phyloP scores from a whole-genome alignment of 2,888 invertebrate genomes.

The Cheilosia variabilis region DNA sequence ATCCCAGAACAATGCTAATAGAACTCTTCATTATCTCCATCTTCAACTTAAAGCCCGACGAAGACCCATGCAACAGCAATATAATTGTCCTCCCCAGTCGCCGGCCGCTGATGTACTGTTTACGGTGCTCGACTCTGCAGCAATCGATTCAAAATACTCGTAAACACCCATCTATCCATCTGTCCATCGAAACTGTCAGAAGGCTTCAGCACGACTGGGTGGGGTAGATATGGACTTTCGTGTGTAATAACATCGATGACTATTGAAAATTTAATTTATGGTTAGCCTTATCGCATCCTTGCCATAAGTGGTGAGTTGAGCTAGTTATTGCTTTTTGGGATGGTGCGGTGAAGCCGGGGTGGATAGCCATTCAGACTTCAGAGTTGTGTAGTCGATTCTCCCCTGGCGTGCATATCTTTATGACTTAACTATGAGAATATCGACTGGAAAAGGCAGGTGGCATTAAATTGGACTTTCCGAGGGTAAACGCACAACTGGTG shows the following conservation, averaged over 20 bases:
- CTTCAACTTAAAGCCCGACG: no score
- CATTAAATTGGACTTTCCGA: constrained; percentile 33
- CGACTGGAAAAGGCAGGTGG: constrained; percentile 44
- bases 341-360: background rate
- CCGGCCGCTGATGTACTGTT: no score
- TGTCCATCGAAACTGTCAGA: background rate
- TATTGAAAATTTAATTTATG: constrained; percentile 49
- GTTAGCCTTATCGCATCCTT: constrained; percentile 37
- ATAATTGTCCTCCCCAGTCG: no score
- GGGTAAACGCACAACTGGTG: background rate
- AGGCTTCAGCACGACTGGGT: background rate
- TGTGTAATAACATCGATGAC: constrained; percentile 29
- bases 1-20: no score
- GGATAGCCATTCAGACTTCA: background rate
- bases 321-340: constrained; percentile 7
- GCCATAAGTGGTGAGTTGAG: constrained; percentile 1
- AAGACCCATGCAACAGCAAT: no score
- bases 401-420: constrained; percentile 21
- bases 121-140: no score
- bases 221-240: background rate
- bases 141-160: no score
- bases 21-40: no score
- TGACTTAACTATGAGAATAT: constrained; percentile 54
- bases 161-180: no score
- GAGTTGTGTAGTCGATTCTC: background rate